Base-by-base conservation (phyloP, 2,797 vertebrate genomes). In the Siniperca obscura region DNA sequence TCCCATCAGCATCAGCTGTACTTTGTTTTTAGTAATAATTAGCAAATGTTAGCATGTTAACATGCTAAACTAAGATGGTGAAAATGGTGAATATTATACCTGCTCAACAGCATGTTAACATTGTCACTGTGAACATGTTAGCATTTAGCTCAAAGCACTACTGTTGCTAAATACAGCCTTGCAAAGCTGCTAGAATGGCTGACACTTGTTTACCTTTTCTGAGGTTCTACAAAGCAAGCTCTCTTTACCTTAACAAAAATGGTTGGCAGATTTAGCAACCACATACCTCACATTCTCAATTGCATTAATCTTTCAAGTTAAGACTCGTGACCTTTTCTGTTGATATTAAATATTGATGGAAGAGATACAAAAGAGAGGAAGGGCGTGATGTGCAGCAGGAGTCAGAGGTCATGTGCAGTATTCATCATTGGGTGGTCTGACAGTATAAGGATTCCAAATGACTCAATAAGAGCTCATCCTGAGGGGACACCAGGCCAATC, bases 391-490 rank as follows among this genome's bases (percentile, higher is more conserved):
- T 72, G 53, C 80, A 76, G 71, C 70, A 76, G 66, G 75, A 48
- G 82, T 79, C 60, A 76, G 64, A 76, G 55, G 61, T 80, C 77
- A 78, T 55, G n/a, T 13, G 62, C 46, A 55, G 34, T 52, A 40
- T 83, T 78, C 67, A 66, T 82, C 57, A 78, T n/a, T 87, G 84
- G 84, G 86, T 82, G 79, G 84, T 87, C 84, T 85, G 59, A 67
- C 50, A 44, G n/a, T 55, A 46, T 27, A 30, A 57, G 67, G 57
- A 76, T 27, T 81, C 52, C 25, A 86, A 82, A 86, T 91, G 79
- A 91, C 72, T 86, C 82, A 90, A 74, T 77, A 74, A 80, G 57
- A 73, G 52, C n/a, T 84, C 71, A 70, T 87, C 83, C 86, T 85
- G 48, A 76, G 60, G 82, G 71, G n/a, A 74, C 61, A 48, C 60